Conservation (phyloP, 2,113 vertebrate genomes). For the Nothobranchius furzeri region DNA sequence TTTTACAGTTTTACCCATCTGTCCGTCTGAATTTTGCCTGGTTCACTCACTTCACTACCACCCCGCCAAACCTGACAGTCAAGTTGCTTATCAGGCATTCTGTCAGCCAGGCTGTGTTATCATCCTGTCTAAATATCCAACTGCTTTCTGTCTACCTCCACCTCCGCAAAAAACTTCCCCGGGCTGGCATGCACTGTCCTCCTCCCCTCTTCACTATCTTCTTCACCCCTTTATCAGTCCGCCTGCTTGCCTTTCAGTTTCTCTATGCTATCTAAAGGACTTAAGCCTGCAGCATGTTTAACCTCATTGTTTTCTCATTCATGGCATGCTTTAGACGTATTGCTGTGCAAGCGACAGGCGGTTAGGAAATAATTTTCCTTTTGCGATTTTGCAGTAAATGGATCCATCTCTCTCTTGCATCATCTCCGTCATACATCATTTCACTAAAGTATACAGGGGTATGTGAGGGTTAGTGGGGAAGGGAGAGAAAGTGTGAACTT, state of each 20-base stretch:
- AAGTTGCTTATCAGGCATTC: slow-evolving; percentile 67
- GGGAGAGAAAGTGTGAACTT: slow-evolving; percentile 55
- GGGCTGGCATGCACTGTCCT: slow-evolving; percentile 26
- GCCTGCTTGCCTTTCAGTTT: slow-evolving; percentile 23
- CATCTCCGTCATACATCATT: slow-evolving; percentile 36
- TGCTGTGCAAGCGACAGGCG: slow-evolving; percentile 29
- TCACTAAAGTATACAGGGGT: background rate
- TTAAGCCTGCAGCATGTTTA: slow-evolving; percentile 16
- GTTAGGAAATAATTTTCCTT: slow-evolving; percentile 30
- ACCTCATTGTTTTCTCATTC: slow-evolving; percentile 31
- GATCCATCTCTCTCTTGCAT: slow-evolving; percentile 7
- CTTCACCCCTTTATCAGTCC: slow-evolving; percentile 8
- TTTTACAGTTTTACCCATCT: slow-evolving; percentile 35
- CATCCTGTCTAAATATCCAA: slow-evolving; percentile 66
- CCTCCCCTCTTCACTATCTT: slow-evolving; percentile 6
- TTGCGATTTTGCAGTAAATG: slow-evolving; percentile 23
- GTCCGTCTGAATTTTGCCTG: slow-evolving; percentile 17
- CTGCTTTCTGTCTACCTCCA: slow-evolving; percentile 70
- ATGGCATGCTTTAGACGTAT: slow-evolving; percentile 12
- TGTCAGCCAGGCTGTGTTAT: slow-evolving; percentile 66
- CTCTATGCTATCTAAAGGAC: slow-evolving; percentile 8
- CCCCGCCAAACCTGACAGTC: slow-evolving; percentile 70
- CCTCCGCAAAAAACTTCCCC: slow-evolving; percentile 45
- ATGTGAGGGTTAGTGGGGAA: slow-evolving; percentile 28
- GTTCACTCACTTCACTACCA: slow-evolving; percentile 28